Evolutionary conservation across 1,140 invertebrate genomes (phyloP), one percentile per base, ranked within the genome.

Genomic region (Megathymus violae): DNA sequence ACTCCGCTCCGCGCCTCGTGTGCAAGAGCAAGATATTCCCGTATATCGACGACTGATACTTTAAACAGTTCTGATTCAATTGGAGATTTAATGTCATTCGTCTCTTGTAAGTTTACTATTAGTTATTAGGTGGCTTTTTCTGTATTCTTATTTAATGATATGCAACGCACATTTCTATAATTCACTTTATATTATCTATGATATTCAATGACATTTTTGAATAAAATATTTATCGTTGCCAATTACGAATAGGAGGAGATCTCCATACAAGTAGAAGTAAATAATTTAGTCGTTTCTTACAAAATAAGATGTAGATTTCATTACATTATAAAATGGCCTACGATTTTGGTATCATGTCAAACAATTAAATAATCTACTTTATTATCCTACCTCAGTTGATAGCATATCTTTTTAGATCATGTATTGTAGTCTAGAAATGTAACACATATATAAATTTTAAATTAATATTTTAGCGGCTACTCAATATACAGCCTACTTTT

Each of bases 41-140:
- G 76, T 91, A 3, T 88, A 88, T 67, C 89, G 89, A 67, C 88
- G 89, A 70, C 84, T 91, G 80, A 86, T 91, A 76, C 82, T 92
- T 56, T 92, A 92, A 91, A 80, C 46, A 66, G 25, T 51, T 22
- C 43, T 47, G 27, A 36, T 47, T 13, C 34, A 59, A 14, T 36
- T 47, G 54, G 22, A 59, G 27, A 59, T 59, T 59, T 47, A 25
- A 59, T 17, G 31, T 59, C 41, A 47, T 47, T 59, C 43, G 15
- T 58, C 16, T 36, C 27, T 47, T 59, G 56, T 59, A 59, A 59
- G 56, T 59, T 59, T 38, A 58, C 7, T 59, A n/a, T 44, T 58
- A 58, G 52, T 34, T 47, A 47, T 59, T 58, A 58, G 15, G 44
- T 59, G 36, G 56, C 56, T 59, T 59, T 31, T 59, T 59, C 31